Percentiles rank a stretch among this genome's conserved stretches.
Conservation (phyloP, 2,888 invertebrate genomes). For the Macrosiphum euphorbiae region DNA sequence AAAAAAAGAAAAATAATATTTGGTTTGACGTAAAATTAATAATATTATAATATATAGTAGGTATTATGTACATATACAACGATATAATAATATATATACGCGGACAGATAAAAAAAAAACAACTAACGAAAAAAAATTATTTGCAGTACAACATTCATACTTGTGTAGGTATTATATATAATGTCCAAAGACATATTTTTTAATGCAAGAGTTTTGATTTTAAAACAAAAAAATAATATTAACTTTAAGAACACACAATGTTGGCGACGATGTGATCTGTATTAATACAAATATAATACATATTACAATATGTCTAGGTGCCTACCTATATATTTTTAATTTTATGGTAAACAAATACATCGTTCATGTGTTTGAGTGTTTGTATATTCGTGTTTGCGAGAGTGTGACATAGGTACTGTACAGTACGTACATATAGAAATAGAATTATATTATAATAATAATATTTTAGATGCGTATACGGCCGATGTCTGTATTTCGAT, state of each 20-base stretch:
- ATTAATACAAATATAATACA: not conserved
- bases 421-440: not conserved
- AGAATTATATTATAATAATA: not conserved
- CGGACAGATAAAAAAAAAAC: constrained; percentile 2
- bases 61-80: constrained; percentile 49
- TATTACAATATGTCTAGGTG: not conserved
- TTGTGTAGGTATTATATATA: not conserved
- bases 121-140: constrained; percentile 44
- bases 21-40: constrained; percentile 49
- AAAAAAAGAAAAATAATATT: constrained; percentile 38
- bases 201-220: constrained; percentile 30
- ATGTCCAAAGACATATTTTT: constrained; percentile 7
- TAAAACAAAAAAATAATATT: constrained; percentile 14
- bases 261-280: not conserved
- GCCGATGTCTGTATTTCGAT: constrained; percentile 38
- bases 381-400: too few relatives aligned
- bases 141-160: constrained; percentile 16
- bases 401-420: not conserved
- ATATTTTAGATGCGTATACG: not conserved
- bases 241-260: not conserved
- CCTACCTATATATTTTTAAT: not conserved
- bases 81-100: constrained; percentile 4
- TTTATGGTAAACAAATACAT: constrained; percentile 22
- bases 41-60: constrained; percentile 28
- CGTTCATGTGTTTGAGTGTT: not conserved